A percentile compares a stretch with the other conserved stretches of the same genome.
These are phyloP conservation scores for Phymanthus crucifer DNA, from an alignment of 92 coral and sea anemone species.

Conservation along the genomic window DNA sequence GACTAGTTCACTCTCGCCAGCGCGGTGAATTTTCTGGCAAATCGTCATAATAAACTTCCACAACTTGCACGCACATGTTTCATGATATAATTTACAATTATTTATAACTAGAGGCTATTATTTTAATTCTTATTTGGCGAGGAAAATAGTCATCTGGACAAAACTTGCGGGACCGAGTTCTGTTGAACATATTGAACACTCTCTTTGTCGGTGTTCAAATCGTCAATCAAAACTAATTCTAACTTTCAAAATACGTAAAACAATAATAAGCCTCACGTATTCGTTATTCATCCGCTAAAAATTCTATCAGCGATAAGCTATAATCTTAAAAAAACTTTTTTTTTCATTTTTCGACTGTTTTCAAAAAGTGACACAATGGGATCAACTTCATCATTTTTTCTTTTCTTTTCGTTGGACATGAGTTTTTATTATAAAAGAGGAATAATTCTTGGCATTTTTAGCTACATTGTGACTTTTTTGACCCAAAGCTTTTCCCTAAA, in stretches of 20 bases:
- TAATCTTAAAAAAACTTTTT: background rate
- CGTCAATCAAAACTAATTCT: constrained; percentile 9
- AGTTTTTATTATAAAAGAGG: background rate
- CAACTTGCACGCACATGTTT: constrained; percentile 1
- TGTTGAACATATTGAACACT: background rate
- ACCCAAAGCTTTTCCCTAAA: constrained; percentile 4
- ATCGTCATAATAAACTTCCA: background rate
- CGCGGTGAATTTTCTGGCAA: background rate
- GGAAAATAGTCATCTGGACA: background rate
- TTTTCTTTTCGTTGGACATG: background rate
- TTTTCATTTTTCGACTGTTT: background rate
- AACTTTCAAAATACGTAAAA: background rate
- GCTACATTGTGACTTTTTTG: constrained; percentile 11
- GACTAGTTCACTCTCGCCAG: background rate
- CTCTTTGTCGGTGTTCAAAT: background rate
- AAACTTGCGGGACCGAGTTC: background rate
- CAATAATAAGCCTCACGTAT: background rate
- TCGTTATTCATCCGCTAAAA: background rate
- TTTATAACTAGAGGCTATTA: background rate
- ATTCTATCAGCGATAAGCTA: no score
- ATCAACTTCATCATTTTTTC: background rate
- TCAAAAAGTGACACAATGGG: background rate
- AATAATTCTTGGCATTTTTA: background rate
- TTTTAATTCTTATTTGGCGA: background rate
- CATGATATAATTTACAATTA: background rate